Evolutionary conservation across 2,888 invertebrate species (phyloP).

Genomic region (Agrotis segetum): DNA sequence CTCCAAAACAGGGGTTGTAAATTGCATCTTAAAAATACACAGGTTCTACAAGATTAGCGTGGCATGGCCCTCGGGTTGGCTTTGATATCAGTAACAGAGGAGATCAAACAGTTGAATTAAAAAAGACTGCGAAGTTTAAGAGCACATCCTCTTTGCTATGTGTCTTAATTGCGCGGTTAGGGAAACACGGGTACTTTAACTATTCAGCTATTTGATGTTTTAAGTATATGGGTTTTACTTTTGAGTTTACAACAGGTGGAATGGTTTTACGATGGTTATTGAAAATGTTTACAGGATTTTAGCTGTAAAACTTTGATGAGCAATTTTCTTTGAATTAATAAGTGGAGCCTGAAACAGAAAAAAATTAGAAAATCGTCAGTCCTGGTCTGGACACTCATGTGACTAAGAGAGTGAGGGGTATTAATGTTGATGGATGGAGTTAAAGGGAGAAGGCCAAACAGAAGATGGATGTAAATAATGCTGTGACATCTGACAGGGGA

Average conservation of each 20-base stretch:
- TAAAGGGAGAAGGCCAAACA: no score
- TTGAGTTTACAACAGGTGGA: slow-evolving; percentile 26
- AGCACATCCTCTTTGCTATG: slow-evolving; percentile 59
- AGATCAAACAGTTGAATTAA: slow-evolving; percentile 82
- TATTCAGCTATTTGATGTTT: slow-evolving; percentile 48
- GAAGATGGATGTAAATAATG: no score
- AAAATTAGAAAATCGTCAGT: no score
- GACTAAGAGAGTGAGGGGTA: no score
- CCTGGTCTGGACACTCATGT: no score
- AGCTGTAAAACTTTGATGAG: background rate
- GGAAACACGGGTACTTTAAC: slow-evolving; percentile 52
- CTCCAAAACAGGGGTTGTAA: slow-evolving; percentile 80
- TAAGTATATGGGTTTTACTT: slow-evolving; percentile 18
- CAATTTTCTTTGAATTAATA: background rate
- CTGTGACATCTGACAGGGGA: no score
- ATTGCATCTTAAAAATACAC: slow-evolving; percentile 86
- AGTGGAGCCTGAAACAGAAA: no score
- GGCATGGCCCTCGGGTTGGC: slow-evolving; percentile 75
- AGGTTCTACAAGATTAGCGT: slow-evolving; percentile 83
- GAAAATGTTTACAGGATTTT: background rate
- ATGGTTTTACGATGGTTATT: slow-evolving; percentile 10
- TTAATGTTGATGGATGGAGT: background rate
- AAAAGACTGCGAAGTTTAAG: slow-evolving; percentile 69
- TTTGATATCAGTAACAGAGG: slow-evolving; percentile 83
- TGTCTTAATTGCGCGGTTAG: slow-evolving; percentile 63